phyloP scores from a whole-genome alignment of 1,140 invertebrate genomes.

The Acyrthosiphon pisum region DNA sequence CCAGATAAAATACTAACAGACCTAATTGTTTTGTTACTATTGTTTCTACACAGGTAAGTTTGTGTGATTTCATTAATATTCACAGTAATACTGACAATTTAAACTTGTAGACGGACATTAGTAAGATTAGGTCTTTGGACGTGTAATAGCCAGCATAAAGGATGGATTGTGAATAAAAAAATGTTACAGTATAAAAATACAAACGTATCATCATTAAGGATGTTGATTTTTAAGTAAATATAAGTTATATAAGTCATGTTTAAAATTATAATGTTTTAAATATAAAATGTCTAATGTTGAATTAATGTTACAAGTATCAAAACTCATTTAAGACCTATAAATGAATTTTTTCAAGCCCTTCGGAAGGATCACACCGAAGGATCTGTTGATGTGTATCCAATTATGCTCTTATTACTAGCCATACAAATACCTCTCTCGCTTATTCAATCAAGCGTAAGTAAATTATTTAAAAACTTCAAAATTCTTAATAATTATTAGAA shows the following conservation, averaged over 20 bases:
- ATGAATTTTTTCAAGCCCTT: not conserved
- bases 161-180: not conserved
- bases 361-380: not conserved
- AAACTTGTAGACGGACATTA: not conserved
- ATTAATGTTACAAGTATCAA: not conserved
- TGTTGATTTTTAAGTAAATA: not conserved
- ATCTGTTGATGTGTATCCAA: conserved; percentile 14
- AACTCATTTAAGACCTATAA: conserved; percentile 20
- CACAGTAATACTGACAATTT: not conserved
- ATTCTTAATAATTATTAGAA: not conserved
- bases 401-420: not conserved
- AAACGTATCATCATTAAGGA: not conserved
- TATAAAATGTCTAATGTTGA: not conserved
- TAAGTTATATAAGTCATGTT: not conserved
- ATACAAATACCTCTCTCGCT: not conserved
- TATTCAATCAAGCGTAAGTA: not conserved
- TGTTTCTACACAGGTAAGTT: not conserved
- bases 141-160: not conserved
- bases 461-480: not conserved
- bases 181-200: not conserved
- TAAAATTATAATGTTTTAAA: not conserved
- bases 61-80: not conserved
- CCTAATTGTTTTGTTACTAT: not conserved
- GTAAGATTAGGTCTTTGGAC: conserved; percentile 31
- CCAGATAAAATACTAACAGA: not conserved